Evolutionary conservation across 2,113 vertebrate genomes (phyloP).

Genomic region (Callithrix jacchus): DNA sequence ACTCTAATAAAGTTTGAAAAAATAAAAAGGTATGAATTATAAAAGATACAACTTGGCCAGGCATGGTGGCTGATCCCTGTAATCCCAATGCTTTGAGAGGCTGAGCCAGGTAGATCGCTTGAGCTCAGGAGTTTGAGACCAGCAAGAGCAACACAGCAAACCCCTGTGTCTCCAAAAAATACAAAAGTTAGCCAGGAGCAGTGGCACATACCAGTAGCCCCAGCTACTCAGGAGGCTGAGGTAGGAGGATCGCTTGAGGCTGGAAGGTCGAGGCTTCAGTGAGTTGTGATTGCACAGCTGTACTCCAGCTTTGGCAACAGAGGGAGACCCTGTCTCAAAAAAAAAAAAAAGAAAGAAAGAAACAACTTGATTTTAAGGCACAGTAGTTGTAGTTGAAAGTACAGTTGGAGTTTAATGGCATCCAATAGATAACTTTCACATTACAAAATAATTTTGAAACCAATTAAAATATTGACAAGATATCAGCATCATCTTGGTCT

Average conservation of each 20-base stretch:
- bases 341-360: background rate
- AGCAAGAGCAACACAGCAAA: background rate
- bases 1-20: background rate
- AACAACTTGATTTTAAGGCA: background rate
- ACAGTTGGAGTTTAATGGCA: background rate
- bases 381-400: background rate
- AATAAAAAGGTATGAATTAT: background rate
- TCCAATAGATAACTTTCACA: background rate
- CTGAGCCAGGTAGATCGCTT: background rate
- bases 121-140: background rate
- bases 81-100: background rate
- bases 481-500: background rate
- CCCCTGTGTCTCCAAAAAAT: background rate
- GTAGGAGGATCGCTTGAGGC: background rate
- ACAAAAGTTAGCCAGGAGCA: background rate
- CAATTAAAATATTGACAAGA: background rate
- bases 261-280: background rate
- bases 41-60: background rate
- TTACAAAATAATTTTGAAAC: background rate
- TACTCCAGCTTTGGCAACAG: background rate
- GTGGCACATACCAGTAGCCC: background rate
- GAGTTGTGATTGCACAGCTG: background rate
- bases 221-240: background rate
- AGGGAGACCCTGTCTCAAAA: background rate
- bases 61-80: background rate